Evolutionary conservation across 2,888 invertebrate genomes (phyloP).

Genomic region (Caenorhabditis sp.): DNA sequence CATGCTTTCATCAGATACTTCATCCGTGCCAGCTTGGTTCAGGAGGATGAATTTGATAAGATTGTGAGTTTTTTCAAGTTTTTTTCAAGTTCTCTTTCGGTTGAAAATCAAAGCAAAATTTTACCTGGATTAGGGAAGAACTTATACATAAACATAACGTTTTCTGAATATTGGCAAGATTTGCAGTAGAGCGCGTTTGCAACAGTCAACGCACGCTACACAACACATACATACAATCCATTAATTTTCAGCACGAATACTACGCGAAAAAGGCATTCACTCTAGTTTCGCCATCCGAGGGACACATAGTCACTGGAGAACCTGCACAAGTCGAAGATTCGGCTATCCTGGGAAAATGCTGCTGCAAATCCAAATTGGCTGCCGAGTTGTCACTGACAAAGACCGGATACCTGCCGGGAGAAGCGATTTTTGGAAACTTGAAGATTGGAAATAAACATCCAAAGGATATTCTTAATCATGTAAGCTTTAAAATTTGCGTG

Average conservation of each 20-base stretch:
- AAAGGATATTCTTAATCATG: constrained; percentile 71
- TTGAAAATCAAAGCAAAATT: no score
- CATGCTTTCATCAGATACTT: constrained; percentile 81
- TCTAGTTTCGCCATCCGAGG: constrained; percentile 73
- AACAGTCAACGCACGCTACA: no score
- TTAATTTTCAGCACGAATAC: constrained; percentile 78
- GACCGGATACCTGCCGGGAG: constrained; percentile 78
- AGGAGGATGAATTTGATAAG: constrained; percentile 71
- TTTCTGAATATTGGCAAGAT: no score
- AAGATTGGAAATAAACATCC: constrained; percentile 74
- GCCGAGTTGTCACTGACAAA: constrained; percentile 77
- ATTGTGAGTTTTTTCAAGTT: constrained; percentile 58
- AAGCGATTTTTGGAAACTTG: constrained; percentile 74
- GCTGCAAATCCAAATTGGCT: constrained; percentile 79
- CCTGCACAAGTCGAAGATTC: constrained; percentile 72
- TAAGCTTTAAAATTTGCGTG: constrained; percentile 45
- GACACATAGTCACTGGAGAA: constrained; percentile 73
- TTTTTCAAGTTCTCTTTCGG: no score
- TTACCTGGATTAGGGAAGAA: no score
- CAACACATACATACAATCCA: no score
- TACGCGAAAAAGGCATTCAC: constrained; percentile 79
- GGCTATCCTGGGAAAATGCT: constrained; percentile 76
- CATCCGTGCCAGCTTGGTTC: constrained; percentile 77
- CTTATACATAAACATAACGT: no score
- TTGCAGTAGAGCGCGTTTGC: neutral